phyloP scores from a whole-genome alignment of 2,888 invertebrate species.

The Bombylius major region DNA sequence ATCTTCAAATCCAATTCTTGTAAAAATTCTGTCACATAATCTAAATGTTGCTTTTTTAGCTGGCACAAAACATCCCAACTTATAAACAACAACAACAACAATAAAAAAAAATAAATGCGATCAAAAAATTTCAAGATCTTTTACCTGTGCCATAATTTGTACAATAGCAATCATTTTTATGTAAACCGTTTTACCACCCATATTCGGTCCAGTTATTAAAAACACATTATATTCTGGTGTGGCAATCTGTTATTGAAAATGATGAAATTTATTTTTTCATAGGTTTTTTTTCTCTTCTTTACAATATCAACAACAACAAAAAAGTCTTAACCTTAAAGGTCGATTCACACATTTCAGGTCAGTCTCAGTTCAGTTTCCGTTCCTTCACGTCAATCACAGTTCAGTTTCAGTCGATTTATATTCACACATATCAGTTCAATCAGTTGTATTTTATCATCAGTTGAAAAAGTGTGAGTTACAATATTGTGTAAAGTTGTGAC shows the following conservation, averaged over 20 bases:
- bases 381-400: too few species aligned
- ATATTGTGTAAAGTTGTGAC: too few species aligned
- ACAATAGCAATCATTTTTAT: constrained; percentile 76
- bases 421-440: too few species aligned
- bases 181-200: constrained; percentile 91
- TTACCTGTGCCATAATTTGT: constrained; percentile 86
- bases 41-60: constrained; percentile 66
- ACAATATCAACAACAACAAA: too few species aligned
- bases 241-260: constrained; percentile 45
- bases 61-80: constrained; percentile 79
- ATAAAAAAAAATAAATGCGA: constrained; percentile 1
- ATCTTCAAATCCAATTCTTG: constrained; percentile 73
- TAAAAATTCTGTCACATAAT: constrained; percentile 66
- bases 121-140: background rate
- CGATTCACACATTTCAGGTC: too few species aligned
- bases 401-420: too few species aligned
- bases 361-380: too few species aligned
- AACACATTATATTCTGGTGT: constrained; percentile 64
- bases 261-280: too few species aligned
- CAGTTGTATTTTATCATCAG: too few species aligned
- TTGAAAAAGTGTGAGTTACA: too few species aligned
- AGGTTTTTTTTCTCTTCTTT: too few species aligned
- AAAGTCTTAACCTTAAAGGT: too few species aligned
- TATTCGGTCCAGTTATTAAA: constrained; percentile 87
- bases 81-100: constrained; percentile 17